Conservation (phyloP, 2,797 vertebrate species). For the Siniperca scherzeri region DNA sequence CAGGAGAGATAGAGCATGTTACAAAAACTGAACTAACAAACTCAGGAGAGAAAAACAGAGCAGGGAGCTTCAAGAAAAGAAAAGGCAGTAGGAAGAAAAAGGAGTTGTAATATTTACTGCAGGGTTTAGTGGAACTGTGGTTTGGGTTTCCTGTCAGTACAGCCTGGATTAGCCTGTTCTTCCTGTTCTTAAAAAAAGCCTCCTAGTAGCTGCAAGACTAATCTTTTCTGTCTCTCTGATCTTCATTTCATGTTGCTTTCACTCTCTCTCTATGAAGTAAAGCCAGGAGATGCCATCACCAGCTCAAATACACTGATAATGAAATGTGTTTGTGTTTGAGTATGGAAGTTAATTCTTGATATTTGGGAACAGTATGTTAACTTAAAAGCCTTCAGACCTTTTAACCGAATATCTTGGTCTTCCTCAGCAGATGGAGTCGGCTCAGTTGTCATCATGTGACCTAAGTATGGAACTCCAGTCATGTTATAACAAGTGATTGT, state of each 20-base stretch:
- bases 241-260: slow-evolving; percentile 14
- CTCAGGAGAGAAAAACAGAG: slow-evolving; percentile 26
- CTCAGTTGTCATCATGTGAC: not conserved
- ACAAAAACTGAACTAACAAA: slow-evolving; percentile 13
- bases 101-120: slow-evolving; percentile 59
- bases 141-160: slow-evolving; percentile 21
- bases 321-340: not conserved
- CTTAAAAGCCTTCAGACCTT: no score
- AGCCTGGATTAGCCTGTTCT: slow-evolving; percentile 13
- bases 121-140: slow-evolving; percentile 12
- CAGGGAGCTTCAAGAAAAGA: slow-evolving; percentile 16
- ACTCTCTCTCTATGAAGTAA: not conserved
- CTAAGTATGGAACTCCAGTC: no score
- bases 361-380: not conserved
- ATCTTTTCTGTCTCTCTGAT: not conserved
- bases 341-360: not conserved
- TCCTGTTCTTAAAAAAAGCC: slow-evolving; percentile 8
- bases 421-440: not conserved
- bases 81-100: slow-evolving; percentile 21
- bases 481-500: not conserved
- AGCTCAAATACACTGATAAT: not conserved
- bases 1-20: slow-evolving; percentile 6
- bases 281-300: not conserved
- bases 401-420: not conserved
- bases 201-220: not conserved